Evolutionary conservation across 2,888 invertebrate species (phyloP), one percentile per base, ranked within the genome.

Genomic region (Conus canariensis): DNA sequence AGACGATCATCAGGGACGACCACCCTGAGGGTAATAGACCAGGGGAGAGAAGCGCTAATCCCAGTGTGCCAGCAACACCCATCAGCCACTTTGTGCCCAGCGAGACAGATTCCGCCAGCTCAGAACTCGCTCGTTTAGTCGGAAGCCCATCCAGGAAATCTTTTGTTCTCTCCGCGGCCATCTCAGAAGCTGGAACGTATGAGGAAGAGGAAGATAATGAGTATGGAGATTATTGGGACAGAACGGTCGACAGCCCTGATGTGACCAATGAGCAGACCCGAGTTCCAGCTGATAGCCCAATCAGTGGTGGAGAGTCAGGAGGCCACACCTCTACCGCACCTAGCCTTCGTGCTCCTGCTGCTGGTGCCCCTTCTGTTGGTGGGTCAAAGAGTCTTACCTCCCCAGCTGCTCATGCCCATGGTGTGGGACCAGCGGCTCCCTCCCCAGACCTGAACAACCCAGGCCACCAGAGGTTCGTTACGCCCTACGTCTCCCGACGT

Each of bases 121-220:
- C 90, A 14, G 91, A 91, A 67, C 90, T 91, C 8, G 91, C 88
- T 22, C 77, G 83, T 19, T 19, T 87, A n/a, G 82, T 88, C 6
- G 77, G 10, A 30, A 88, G 82, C 77, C 88, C 90, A 4, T 90
- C 91, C n/a, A 70, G 90, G 64, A 88, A 85, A n/a, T 90, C 91
- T 8, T 85, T 89, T 70, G 30, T n/a, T 0, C 64, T 74, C 58
- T 87, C n/a, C 45, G 64, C 0, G 22, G 56, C 87, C 10, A 70
- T 67, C 10, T 67, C 85, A 2, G 85, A 74, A n/a, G 89, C 59
- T 14, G 89, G 25, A 25, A 25, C n/a, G n/a, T 8, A 12, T 30
- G 89, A 59, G 30, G 85, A 85, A 16, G 60, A 19, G 5, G 89
- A 88, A 8, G 77, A n/a, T 16, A n/a, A 16, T 3, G 70, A 82